phyloP scores from a whole-genome alignment of 2,888 invertebrate species.

The Drosophila robusta region DNA sequence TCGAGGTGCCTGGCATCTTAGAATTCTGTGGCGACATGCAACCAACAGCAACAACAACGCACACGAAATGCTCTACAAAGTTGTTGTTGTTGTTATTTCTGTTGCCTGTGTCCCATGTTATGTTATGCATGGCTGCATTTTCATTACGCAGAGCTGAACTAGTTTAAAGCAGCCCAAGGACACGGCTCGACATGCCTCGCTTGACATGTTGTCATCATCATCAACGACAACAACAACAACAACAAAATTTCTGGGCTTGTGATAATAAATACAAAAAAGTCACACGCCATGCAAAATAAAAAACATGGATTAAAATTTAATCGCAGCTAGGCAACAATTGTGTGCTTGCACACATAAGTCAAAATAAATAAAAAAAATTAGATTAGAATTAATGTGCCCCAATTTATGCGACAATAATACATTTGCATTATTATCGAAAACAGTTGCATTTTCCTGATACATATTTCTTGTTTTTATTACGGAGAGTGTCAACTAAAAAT shows the following conservation, averaged over 20 bases:
- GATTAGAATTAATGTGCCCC: no score
- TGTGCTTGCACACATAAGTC: background rate
- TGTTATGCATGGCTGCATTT: conserved; percentile 75
- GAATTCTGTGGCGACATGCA: conserved; percentile 48
- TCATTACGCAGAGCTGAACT: conserved; percentile 70
- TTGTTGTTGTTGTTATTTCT: conserved; percentile 21
- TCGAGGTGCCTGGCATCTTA: conserved; percentile 43
- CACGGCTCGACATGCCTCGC: conserved; percentile 56
- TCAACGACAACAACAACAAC: conserved; percentile 18
- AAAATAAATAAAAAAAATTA: background rate
- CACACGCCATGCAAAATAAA: conserved; percentile 28
- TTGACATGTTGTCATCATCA: conserved; percentile 56
- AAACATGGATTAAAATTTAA: conserved; percentile 13
- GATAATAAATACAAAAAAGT: conserved; percentile 28
- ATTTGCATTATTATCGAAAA: no score
- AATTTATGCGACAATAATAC: no score
- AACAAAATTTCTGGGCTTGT: conserved; percentile 45
- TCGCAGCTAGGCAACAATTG: conserved; percentile 24
- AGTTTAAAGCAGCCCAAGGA: conserved; percentile 74
- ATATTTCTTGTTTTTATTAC: background rate
- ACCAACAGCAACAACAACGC: conserved; percentile 23
- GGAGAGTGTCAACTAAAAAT: no score
- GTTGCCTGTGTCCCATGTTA: conserved; percentile 36
- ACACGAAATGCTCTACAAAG: conserved; percentile 37
- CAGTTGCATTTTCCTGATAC: background rate